phyloP scores from a whole-genome alignment of 2,797 vertebrate species.

The Sebastes cheni region DNA sequence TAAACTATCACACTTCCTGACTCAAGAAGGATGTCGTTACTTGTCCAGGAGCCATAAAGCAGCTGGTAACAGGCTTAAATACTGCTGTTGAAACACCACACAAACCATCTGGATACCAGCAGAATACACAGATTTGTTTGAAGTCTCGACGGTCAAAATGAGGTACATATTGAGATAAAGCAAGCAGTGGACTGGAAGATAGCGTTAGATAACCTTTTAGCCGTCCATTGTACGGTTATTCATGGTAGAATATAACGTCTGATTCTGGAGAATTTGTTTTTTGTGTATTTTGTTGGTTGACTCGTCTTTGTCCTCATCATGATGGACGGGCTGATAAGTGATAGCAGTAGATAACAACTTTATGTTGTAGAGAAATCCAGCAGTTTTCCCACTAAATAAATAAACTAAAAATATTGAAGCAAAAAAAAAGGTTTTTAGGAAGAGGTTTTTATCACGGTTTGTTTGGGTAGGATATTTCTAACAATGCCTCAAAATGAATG shows the following conservation, averaged over 20 bases:
- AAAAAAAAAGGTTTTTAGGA: no score
- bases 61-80: background rate
- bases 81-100: background rate
- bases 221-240: background rate
- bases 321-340: background rate
- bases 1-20: background rate
- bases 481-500: background rate
- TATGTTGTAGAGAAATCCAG: background rate
- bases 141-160: background rate
- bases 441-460: background rate
- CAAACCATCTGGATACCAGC: background rate
- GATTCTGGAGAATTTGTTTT: background rate
- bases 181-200: background rate
- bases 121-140: background rate
- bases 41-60: background rate
- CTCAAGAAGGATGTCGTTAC: background rate
- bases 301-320: background rate
- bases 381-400: background rate
- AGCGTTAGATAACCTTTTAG: background rate
- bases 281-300: background rate
- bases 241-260: background rate
- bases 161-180: background rate
- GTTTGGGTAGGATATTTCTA: background rate
- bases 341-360: background rate
- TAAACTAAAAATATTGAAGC: background rate